phyloP scores from a whole-genome alignment of 2,888 invertebrate species.

The Aspidiotus destructor region DNA sequence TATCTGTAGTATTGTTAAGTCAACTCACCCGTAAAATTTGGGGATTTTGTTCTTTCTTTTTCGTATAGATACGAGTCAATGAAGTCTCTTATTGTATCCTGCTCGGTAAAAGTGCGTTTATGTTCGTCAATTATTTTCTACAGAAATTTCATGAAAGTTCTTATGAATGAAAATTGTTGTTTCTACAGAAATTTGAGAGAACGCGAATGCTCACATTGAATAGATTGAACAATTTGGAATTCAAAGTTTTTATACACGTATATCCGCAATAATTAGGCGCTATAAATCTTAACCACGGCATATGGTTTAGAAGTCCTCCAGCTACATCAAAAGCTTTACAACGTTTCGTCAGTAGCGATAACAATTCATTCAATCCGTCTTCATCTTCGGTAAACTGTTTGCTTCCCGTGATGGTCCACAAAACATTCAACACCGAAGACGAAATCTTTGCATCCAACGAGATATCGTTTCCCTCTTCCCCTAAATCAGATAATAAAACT shows the following conservation, averaged over 20 bases:
- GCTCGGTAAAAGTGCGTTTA: conserved; percentile 44
- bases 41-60: conserved; percentile 42
- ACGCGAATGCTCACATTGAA: conserved; percentile 48
- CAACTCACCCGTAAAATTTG: conserved; percentile 23
- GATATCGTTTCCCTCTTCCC: conserved; percentile 8
- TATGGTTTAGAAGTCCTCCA: conserved; percentile 51
- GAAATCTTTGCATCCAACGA: conserved; percentile 22
- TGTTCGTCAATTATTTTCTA: conserved; percentile 51
- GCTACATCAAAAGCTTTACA: conserved; percentile 50
- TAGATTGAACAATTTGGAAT: conserved; percentile 47
- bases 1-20: no score
- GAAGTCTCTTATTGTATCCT: conserved; percentile 47
- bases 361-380: conserved; percentile 43
- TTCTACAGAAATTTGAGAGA: no score
- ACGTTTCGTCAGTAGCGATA: conserved; percentile 46
- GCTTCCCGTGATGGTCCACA: conserved; percentile 54
- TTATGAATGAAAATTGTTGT: no score
- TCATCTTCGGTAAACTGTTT: conserved; percentile 45
- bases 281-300: conserved; percentile 55
- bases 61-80: conserved; percentile 57
- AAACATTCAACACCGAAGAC: conserved; percentile 50
- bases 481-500: conserved; percentile 22
- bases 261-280: conserved; percentile 54
- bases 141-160: no score
- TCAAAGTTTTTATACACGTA: conserved; percentile 49